phyloP scores from a whole-genome alignment of 2,888 invertebrate species.

The Trilocha varians region DNA sequence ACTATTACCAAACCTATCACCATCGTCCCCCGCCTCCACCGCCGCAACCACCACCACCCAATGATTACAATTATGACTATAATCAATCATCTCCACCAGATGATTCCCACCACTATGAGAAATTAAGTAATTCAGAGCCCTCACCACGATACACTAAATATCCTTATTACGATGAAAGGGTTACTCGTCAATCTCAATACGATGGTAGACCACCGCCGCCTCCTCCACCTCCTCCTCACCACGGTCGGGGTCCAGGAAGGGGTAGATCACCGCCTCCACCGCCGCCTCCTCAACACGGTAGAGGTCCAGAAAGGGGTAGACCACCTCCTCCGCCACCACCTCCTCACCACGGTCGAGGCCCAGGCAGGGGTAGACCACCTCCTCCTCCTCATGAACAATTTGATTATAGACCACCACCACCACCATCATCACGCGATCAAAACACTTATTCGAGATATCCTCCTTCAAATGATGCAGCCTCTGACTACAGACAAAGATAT shows the following conservation, averaged over 20 bases:
- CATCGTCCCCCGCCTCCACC: constrained; percentile 3
- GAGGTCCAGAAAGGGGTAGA: too few relatives aligned
- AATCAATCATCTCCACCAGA: too few relatives aligned
- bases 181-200: constrained; percentile 7
- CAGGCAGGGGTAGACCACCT: constrained; percentile 10
- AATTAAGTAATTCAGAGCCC: too few relatives aligned
- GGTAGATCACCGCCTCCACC: too few relatives aligned
- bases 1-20: constrained; percentile 7
- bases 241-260: too few relatives aligned
- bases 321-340: too few relatives aligned
- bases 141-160: background rate
- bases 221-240: too few relatives aligned
- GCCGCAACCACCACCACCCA: constrained; percentile 6
- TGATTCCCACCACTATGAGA: background rate
- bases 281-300: too few relatives aligned
- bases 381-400: constrained; percentile 8
- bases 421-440: constrained; percentile 6
- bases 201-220: constrained; percentile 7
- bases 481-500: too few relatives aligned
- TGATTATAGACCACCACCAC: constrained; percentile 8
- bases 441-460: background rate
- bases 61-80: too few relatives aligned
- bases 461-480: too few relatives aligned
- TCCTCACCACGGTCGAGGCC: too few relatives aligned
- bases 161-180: background rate